Base-by-base conservation (phyloP, 1,140 invertebrate genomes). In the Macrotrachela quadricornifera region DNA sequence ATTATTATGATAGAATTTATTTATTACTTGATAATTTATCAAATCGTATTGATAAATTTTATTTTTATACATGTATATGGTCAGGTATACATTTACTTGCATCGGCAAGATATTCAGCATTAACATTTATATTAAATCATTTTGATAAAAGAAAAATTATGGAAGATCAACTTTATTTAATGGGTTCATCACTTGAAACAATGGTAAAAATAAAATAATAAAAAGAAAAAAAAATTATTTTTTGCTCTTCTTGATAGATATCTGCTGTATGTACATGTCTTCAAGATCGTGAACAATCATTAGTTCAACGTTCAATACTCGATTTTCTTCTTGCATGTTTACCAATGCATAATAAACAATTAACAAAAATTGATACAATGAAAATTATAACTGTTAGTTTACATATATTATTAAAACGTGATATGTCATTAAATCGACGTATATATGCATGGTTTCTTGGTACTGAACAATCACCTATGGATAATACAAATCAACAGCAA, bases 41-140 rank as follows among this genome's bases (percentile, higher is more conserved):
- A 0, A 82, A 82, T 65, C 67, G 71, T 12, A 70, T 88, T 44
- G 81, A 82, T 58, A 77, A 81, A 64, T 80, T 74, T 55, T 79
- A 80, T 61, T 90, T 88, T 69, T 90, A 86, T 67, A 80, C 80
- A 0, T 83, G 82, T 61, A 69, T 91, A 1, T 91, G 86, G 86
- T 80, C 87, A 57, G 72, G 70, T 63, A 74, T 88, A 17, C 75
- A 80, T 36, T 79, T 79, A 36, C 85, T 83, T 71, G 79, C 82
- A 17, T 76, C 77, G 9, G 80, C 88, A n/a, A 74, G 86, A 46
- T 70, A 87, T 56, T 81, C 83, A 8, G 86, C 83, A 15, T 79
- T 86, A 55, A 79, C 77, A 17, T 90, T 81, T 64, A 76, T 86
- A 37, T 71, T 85, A 50, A 72, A 75, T 16, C 83, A 87, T 69